Evolutionary conservation across 2,888 invertebrate species (phyloP), one percentile per base, ranked within the genome.

Genomic region (Sesia bembeciformis): DNA sequence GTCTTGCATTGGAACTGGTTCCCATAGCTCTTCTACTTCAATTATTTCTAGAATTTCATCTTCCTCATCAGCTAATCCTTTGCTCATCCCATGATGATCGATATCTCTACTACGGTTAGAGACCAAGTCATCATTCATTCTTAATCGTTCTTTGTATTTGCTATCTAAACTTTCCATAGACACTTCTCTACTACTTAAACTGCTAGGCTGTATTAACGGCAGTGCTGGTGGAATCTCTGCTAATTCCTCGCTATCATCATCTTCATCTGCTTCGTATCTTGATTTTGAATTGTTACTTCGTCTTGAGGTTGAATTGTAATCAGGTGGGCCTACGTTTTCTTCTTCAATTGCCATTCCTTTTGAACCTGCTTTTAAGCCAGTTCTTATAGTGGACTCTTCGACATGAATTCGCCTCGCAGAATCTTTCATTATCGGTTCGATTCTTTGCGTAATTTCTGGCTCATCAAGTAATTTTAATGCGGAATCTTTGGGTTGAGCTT

Each of bases 1-100:
- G 77, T 96, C 97, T 80, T 95, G 95, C 90, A 94, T 96, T 52
- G 96, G 96, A 23, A 96, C 96, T 6, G 94, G 95, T 78, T 96
- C 95, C 63, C 94, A 90, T 1, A 93, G 93, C 76, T 95, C 95
- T 71, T 94, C 94, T 5, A 95, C 92, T 83, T 95, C 95, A 62
- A 95, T 93, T 60, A 95, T 94, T 84, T 95, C 95, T 69, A 95
- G 81, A 60, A 95, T 93, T 76, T 94, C 94, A 70, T 94, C 94
- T 62, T 94, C 93, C 6, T 65, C 61, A 50, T 88, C 89, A 39
- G 76, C 73, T 43, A 65, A 73, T 40, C 84, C 83, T 75, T 78
- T 87, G 61, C 83, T 87, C 66, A 91, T 90, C 52, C 90, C 90
- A 65, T 80, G 89, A 54, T 67, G 67, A 62, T 89, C 84, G 58